Base-by-base conservation (phyloP, 2,888 invertebrate species). In the Lycocerus yunnanus region DNA sequence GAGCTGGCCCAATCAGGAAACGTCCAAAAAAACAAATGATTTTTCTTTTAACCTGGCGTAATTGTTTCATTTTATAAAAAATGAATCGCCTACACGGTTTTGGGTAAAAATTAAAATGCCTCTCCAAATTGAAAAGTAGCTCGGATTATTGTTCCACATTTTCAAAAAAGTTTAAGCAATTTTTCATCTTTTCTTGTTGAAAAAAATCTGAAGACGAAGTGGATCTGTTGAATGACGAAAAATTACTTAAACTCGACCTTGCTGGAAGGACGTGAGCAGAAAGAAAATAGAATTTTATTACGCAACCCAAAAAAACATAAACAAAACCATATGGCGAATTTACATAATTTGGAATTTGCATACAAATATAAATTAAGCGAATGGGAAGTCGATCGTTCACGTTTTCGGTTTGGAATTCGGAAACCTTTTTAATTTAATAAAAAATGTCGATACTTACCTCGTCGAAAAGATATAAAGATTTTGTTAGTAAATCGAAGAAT, bases 21-120 rank as follows among this genome's bases (percentile, higher is more conserved):
- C 74, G 78, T 80, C 78, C 71, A 68, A 78, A 80, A 27, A 76
- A 78, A 79, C 78, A 79, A 79, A 79, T 78, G 79, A 79, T 78
- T 75, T 68, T 73, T 74, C 75, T 76, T 75, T 77, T 76, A 76
- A 72, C 76, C 69, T 69, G 65, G 71, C 59, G 72, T 73, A 76
- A 74, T 76, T 76, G 74, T 76, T 76, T 74, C 71, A 70, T 71
- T 73, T 73, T 72, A 72, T 75, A 72, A 75, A 72, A 58, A 71
- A 71, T 21, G 15, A 66, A 68, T 60, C 65, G 71, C 59, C 67
- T n/a, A n/a, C 27, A 58, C 68, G 66, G 69, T 71, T 73, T 69
- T 27, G n/a, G 21, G 15, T 16, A 43, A 59, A 43, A 63, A 60
- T 61, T 18, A 24, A 16, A 67, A 58, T 43, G 43, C 43, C n/a